Evolutionary conservation across 2,113 vertebrate genomes (phyloP).

Genomic region (Athene noctua): DNA sequence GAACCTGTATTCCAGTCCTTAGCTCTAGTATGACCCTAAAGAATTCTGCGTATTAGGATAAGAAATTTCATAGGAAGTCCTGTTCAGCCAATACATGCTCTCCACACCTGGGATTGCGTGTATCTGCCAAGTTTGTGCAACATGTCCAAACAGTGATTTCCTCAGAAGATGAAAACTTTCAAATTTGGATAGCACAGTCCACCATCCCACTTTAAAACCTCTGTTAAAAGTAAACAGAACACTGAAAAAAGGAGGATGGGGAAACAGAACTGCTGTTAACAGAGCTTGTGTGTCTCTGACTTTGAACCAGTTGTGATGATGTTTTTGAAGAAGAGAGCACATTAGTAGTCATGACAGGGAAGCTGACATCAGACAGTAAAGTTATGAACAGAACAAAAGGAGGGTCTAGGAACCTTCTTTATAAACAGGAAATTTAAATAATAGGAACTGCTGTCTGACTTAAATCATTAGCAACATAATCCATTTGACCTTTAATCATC

Average conservation of each 20-base stretch:
- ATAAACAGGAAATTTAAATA: not conserved
- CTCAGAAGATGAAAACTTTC: not conserved
- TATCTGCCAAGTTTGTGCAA: not conserved
- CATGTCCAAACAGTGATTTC: not conserved
- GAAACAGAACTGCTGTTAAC: not conserved
- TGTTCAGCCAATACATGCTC: not conserved
- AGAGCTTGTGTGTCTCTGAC: not conserved
- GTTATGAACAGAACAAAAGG: not conserved
- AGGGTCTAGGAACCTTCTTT: not conserved
- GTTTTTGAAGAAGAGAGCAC: not conserved
- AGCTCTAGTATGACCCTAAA: not conserved
- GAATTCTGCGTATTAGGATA: not conserved
- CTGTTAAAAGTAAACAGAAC: not conserved
- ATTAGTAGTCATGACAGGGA: not conserved
- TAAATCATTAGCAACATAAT: not conserved
- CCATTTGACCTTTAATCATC: not conserved
- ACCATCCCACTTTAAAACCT: not conserved
- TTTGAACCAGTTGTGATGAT: not conserved
- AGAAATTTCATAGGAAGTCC: not conserved
- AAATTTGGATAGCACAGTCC: not conserved
- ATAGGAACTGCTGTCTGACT: not conserved
- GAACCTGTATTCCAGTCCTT: not conserved
- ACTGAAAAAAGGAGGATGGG: not conserved
- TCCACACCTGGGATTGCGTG: not conserved
- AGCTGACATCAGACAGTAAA: not conserved